These are phyloP conservation scores for Ostrea denselamellosa DNA, from an alignment of 1,140 invertebrate species.

Conservation along the genomic window DNA sequence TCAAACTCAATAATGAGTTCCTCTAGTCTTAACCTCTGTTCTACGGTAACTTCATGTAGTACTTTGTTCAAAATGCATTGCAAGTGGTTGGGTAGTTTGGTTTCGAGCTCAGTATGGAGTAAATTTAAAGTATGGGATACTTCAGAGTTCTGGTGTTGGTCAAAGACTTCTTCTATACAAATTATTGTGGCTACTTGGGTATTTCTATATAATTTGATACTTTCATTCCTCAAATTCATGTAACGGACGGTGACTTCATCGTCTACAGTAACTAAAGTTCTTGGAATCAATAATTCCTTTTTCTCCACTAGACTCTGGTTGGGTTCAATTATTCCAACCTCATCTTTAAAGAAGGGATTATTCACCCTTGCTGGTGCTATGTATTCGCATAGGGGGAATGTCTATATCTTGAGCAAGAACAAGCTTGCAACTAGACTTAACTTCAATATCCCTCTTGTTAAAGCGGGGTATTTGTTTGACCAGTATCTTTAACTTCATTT, in stretches of 20 bases:
- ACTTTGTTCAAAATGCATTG: slow-evolving; percentile 37
- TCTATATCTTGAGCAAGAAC: background rate
- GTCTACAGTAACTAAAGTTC: too few relatives aligned
- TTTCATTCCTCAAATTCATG: too few relatives aligned
- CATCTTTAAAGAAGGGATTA: background rate
- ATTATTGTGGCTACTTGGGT: too few relatives aligned
- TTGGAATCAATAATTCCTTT: background rate
- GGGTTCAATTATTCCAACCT: slow-evolving; percentile 37
- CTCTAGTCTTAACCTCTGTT: slow-evolving; percentile 43
- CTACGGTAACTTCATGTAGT: slow-evolving; percentile 37
- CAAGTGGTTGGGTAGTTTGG: slow-evolving; percentile 47
- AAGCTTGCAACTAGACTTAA: background rate
- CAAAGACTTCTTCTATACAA: too few relatives aligned
- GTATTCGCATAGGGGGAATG: background rate
- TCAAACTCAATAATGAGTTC: slow-evolving; percentile 46
- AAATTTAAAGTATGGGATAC: too few relatives aligned
- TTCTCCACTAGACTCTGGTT: background rate
- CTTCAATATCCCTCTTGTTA: too few relatives aligned
- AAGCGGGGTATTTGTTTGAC: background rate
- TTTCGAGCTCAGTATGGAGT: too few relatives aligned
- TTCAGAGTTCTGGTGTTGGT: too few relatives aligned
- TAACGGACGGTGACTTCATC: too few relatives aligned
- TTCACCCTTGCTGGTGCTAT: background rate
- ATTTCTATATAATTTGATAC: too few relatives aligned
- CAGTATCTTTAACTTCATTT: slow-evolving; percentile 7